Base-by-base conservation (phyloP, 2,888 invertebrate genomes). In the Andricus curvator region DNA sequence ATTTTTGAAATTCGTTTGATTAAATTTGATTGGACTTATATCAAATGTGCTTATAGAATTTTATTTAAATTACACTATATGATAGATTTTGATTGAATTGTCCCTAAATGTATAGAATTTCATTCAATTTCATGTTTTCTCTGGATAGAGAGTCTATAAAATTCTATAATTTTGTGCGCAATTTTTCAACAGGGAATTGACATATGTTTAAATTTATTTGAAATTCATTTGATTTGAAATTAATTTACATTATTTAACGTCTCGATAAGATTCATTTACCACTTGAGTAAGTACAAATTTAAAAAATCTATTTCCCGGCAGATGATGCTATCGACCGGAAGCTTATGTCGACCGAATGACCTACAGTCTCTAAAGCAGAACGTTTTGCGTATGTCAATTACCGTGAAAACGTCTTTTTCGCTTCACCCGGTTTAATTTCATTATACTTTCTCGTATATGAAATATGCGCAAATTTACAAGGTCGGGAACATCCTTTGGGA, bases 311-410 rank as follows among this genome's bases (percentile, higher is more conserved):
- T 74, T 56, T 74, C 22, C 78, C 74, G 70, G 66, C 64, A 78
- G 80, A 74, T 74, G 78, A 78, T 80, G 65, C 78, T 78, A 77
- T 80, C 70, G 33, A 77, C 68, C 78, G 80, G 80, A 80, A 80
- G 78, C 64, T 80, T 74, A 74, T 78, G 80, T 62, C 80, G 78
- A 64, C 64, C 62, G 70, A 78, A 80, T 80, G 78, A 80, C 78
- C 80, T 78, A 74, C 80, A 80, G 80, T 51, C 78, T 77, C 70
- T 80, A 80, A 80, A 80, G 70, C 80, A 80, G 80, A 80, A 80
- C 80, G 77, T 41, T 62, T 44, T 77, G 65, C 66, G 44, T 64
- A 44, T 66, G 74, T 29, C 41, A 56, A 64, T 51, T 64, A 48
- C 41, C 48, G 66, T 70, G 64, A 79, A 70, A 48, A 41, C 77